phyloP scores from a whole-genome alignment of 2,888 invertebrate species.

The Smittia aterrima region DNA sequence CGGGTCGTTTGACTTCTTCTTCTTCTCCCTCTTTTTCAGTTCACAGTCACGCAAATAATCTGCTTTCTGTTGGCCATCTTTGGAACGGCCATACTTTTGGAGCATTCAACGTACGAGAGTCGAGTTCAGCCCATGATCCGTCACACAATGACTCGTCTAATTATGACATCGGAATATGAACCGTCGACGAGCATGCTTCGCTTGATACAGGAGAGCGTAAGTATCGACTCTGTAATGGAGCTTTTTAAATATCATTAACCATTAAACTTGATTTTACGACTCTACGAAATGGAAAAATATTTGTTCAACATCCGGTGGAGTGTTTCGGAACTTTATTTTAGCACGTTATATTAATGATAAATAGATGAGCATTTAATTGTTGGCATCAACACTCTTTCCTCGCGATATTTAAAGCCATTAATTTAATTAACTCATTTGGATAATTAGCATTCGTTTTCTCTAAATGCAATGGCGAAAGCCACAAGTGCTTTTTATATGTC shows the following conservation, averaged over 20 bases:
- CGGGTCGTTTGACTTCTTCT: slow-evolving; percentile 13
- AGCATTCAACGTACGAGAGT: slow-evolving; percentile 78
- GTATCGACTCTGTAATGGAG: slow-evolving; percentile 47
- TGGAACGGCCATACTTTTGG: slow-evolving; percentile 73
- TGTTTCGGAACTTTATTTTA: neutral
- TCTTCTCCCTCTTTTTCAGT: slow-evolving; percentile 58
- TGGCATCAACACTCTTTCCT: neutral
- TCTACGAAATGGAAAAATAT: neutral
- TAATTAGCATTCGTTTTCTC: neutral
- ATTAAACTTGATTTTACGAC: slow-evolving; percentile 9
- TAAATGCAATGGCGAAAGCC: neutral
- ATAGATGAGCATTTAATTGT: slow-evolving; percentile 8
- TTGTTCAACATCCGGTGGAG: neutral
- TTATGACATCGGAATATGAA: slow-evolving; percentile 73
- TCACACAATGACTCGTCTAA: slow-evolving; percentile 67
- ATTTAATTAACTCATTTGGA: neutral
- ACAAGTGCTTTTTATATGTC: neutral
- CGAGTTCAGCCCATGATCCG: slow-evolving; percentile 74
- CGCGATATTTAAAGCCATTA: neutral
- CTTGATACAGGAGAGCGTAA: slow-evolving; percentile 82
- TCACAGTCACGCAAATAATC: slow-evolving; percentile 68
- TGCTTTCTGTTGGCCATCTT: slow-evolving; percentile 69
- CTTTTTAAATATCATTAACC: neutral
- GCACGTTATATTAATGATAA: slow-evolving; percentile 2
- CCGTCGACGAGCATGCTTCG: slow-evolving; percentile 66